Evolutionary conservation across 2,888 invertebrate genomes (phyloP).

Genomic region (Mesorhabditis belari): DNA sequence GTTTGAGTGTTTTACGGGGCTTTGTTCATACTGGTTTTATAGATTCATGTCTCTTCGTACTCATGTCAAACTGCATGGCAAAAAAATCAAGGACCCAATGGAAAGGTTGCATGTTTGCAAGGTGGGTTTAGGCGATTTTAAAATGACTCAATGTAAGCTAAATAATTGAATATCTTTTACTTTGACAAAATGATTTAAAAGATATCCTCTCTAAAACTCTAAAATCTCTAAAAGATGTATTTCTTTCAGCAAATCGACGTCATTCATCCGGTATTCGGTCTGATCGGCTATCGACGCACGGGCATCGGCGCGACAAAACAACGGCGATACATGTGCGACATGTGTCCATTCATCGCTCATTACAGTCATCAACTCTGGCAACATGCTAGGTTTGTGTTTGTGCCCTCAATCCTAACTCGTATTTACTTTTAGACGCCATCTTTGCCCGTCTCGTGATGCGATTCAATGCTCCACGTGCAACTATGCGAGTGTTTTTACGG

Average conservation of each 20-base stretch:
- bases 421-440: no score
- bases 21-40: not conserved
- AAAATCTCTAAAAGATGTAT: no score
- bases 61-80: not conserved
- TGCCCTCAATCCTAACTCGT: not conserved
- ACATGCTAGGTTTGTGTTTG: not conserved
- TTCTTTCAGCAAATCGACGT: not conserved
- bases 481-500: not conserved
- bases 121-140: not conserved
- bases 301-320: not conserved
- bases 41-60: not conserved
- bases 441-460: no score
- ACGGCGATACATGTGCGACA: not conserved
- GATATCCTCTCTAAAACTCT: no score
- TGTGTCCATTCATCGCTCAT: not conserved
- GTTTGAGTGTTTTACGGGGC: no score
- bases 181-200: no score
- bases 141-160: no score
- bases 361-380: not conserved
- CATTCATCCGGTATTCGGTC: not conserved
- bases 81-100: not conserved
- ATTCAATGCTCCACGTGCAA: not conserved
- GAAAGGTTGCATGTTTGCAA: not conserved
- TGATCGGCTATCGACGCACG: not conserved
- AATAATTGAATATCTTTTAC: no score